These are phyloP conservation scores for Sebastes nivosus DNA, from an alignment of 2,797 vertebrate species.

Conservation along the genomic window DNA sequence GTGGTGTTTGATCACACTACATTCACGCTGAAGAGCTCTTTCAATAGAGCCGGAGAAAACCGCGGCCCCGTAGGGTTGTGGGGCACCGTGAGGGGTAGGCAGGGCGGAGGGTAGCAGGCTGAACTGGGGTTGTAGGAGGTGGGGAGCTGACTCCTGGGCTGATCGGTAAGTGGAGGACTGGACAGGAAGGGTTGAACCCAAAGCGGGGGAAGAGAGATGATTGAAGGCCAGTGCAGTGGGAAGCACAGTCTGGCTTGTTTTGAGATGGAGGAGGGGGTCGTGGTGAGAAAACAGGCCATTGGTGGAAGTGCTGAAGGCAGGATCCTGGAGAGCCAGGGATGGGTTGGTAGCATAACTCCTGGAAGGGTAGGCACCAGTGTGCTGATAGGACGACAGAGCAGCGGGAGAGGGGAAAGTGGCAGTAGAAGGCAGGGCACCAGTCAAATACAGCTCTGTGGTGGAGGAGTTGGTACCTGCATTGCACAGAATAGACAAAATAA, in stretches of 20 bases:
- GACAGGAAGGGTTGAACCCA: conserved; percentile 90
- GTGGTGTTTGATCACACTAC: conserved; percentile 99
- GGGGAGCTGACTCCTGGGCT: conserved; percentile 98
- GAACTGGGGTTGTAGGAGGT: conserved; percentile 97
- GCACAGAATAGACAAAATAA: neutral
- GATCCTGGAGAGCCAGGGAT: conserved; percentile 91
- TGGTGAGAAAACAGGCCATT: conserved; percentile 93
- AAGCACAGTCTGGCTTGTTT: conserved; percentile 90
- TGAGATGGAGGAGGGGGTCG: conserved; percentile 93
- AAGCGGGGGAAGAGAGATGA: conserved; percentile 86
- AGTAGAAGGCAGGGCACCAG: conserved; percentile 93
- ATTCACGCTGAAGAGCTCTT: conserved; percentile 99
- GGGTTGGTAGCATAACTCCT: conserved; percentile 91
- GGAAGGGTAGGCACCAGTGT: conserved; percentile 90
- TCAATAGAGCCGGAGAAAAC: conserved; percentile 96
- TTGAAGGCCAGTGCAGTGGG: conserved; percentile 92
- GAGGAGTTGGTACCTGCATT: conserved; percentile 92
- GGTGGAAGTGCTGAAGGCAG: conserved; percentile 90
- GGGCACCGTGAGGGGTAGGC: conserved; percentile 85
- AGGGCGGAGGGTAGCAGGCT: conserved; percentile 91
- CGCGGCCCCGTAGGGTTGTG: conserved; percentile 90
- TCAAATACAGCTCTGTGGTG: conserved; percentile 93
- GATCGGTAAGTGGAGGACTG: conserved; percentile 99
- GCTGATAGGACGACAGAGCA: conserved; percentile 92
- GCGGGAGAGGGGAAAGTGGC: conserved; percentile 93